Percentiles rank a stretch among this genome's conserved stretches.
Conservation (phyloP, 2,113 vertebrate genomes). For the Porphyrio hochstetteri region DNA sequence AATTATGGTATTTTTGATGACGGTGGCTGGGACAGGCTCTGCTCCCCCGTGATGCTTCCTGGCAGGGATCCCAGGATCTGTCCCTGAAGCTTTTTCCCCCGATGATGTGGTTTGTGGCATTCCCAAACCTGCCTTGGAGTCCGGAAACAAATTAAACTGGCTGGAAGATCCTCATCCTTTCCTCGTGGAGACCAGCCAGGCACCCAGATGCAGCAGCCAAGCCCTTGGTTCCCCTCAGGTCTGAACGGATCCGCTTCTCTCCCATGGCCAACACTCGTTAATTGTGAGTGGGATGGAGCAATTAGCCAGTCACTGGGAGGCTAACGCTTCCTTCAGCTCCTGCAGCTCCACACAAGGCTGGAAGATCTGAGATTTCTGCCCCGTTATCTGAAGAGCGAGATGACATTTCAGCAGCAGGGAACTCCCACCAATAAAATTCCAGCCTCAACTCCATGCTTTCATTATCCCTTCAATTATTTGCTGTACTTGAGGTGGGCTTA, state of each 20-base stretch:
- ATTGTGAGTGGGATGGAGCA: slow-evolving; percentile 35
- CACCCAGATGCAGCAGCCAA: fast-evolving
- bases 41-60: background rate
- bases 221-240: background rate
- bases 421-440: slow-evolving; percentile 57
- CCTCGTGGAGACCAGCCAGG: fast-evolving
- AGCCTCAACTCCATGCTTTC: slow-evolving; percentile 33
- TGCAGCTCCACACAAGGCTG: background rate
- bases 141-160: background rate
- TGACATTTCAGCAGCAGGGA: slow-evolving; percentile 51
- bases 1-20: background rate
- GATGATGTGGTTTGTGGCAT: background rate
- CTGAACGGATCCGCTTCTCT: background rate
- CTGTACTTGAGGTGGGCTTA: slow-evolving; percentile 29
- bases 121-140: background rate
- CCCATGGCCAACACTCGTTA: background rate
- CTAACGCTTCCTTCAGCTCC: background rate
- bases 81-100: background rate
- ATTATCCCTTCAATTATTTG: slow-evolving; percentile 40
- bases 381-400: slow-evolving; percentile 33
- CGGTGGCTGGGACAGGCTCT: background rate
- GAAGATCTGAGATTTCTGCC: background rate
- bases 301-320: slow-evolving; percentile 52
- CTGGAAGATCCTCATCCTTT: background rate
- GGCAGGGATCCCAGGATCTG: background rate